These are phyloP conservation scores for Tiphia femorata DNA, from an alignment of 2,888 invertebrate genomes.

Conservation along the genomic window DNA sequence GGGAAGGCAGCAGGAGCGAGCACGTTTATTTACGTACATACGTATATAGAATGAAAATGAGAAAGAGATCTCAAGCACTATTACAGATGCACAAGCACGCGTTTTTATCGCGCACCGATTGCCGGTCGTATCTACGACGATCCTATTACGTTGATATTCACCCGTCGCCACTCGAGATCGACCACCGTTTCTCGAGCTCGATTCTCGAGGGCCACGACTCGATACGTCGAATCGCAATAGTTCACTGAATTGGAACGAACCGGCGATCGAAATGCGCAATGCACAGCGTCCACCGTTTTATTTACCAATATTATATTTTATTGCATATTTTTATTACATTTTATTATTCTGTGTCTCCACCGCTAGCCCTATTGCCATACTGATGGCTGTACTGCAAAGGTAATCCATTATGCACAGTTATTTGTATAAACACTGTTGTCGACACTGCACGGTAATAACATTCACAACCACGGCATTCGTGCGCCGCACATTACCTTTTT, in stretches of 20 bases:
- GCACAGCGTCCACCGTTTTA: constrained; percentile 56
- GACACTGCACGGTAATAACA: constrained; percentile 53
- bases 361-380: constrained; percentile 94
- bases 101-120: constrained; percentile 32
- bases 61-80: constrained; percentile 37
- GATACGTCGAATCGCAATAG: too few relatives aligned
- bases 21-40: constrained; percentile 29
- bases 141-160: too few relatives aligned
- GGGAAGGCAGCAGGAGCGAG: constrained; percentile 19
- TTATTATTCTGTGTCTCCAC: constrained; percentile 79
- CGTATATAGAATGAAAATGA: constrained; percentile 16
- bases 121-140: constrained; percentile 15
- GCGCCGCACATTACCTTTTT: not conserved
- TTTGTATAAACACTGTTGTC: constrained; percentile 61
- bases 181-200: too few relatives aligned
- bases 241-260: too few relatives aligned
- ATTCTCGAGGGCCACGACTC: too few relatives aligned
- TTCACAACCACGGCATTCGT: constrained; percentile 7
- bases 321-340: constrained; percentile 68
- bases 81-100: constrained; percentile 44
- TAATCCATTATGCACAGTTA: constrained; percentile 74
- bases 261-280: constrained; percentile 27
- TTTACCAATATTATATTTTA: constrained; percentile 64
- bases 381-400: constrained; percentile 95
- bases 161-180: too few relatives aligned